phyloP scores from a whole-genome alignment of 2,888 invertebrate genomes.

The Phrixothrix hirtus region DNA sequence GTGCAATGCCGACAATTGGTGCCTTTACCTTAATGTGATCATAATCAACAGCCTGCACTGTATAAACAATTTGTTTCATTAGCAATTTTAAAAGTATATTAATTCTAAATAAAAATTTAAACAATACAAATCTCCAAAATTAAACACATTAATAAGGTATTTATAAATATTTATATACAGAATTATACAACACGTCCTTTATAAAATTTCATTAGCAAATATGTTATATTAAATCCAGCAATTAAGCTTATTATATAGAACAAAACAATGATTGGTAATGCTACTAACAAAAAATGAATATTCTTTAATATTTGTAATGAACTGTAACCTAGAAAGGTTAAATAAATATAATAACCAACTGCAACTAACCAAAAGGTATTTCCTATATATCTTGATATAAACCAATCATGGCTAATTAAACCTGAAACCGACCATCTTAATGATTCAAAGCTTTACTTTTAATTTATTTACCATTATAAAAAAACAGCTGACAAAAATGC shows the following conservation, averaged over 20 bases:
- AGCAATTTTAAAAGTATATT: no score
- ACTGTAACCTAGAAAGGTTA: conserved; percentile 96
- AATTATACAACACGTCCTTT: conserved; percentile 72
- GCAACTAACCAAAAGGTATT: conserved; percentile 94
- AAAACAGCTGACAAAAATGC: conserved; percentile 88
- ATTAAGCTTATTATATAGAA: conserved; percentile 77
- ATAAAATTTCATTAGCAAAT: conserved; percentile 82
- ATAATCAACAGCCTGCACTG: no score
- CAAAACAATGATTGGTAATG: conserved; percentile 76
- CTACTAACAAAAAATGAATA: conserved; percentile 81
- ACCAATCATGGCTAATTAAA: conserved; percentile 75
- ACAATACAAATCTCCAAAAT: no score
- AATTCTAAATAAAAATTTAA: no score
- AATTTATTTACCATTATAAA: conserved; percentile 76
- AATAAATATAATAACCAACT: conserved; percentile 90
- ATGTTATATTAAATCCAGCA: conserved; percentile 83
- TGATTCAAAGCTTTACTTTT: no score
- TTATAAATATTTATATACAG: neutral
- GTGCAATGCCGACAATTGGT: no score
- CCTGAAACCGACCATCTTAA: no score
- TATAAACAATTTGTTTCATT: no score
- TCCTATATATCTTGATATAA: conserved; percentile 81
- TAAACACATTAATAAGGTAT: no score
- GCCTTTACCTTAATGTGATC: no score
- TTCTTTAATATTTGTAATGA: conserved; percentile 85